A percentile compares a stretch with the other conserved stretches of the same genome.
Conservation (phyloP, 30 jellyfish, hydroid and myxozoan genomes). For the Chrysaora quinquecirrha region DNA sequence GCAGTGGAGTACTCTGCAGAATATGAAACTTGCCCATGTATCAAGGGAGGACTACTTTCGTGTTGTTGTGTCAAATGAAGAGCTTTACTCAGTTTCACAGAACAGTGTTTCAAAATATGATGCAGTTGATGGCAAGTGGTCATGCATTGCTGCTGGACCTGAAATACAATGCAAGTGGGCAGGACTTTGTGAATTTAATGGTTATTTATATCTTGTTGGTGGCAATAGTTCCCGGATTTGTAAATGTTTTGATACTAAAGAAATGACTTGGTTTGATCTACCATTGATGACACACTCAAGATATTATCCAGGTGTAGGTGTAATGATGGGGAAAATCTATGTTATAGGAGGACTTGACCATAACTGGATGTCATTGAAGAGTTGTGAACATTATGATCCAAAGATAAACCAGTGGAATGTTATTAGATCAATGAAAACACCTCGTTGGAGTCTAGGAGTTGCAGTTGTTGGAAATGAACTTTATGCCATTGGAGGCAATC, state of each 20-base stretch:
- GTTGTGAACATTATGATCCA: constrained; percentile 92
- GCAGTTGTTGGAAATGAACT: constrained; percentile 76
- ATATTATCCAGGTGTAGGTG: constrained; percentile 96
- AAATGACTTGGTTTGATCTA: constrained; percentile 72
- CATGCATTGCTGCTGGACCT: constrained; percentile 88
- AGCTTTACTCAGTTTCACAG: constrained; percentile 81
- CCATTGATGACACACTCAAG: constrained; percentile 81
- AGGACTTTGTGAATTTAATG: constrained; percentile 83
- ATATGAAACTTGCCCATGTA: constrained; percentile 85
- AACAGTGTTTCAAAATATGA: constrained; percentile 83
- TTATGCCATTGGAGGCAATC: constrained; percentile 98
- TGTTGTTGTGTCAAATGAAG: constrained; percentile 91
- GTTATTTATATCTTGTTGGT: constrained; percentile 81
- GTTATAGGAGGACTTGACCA: constrained; percentile 95
- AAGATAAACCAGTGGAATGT: constrained; percentile 67
- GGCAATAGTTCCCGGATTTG: constrained; percentile 86
- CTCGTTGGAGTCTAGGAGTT: constrained; percentile 97
- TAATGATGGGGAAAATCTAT: constrained; percentile 80
- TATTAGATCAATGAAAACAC: constrained; percentile 70
- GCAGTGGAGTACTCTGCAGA: constrained; percentile 85
- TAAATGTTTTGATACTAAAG: constrained; percentile 77
- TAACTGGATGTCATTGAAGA: constrained; percentile 82
- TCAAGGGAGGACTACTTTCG: constrained; percentile 89
- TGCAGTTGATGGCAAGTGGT: constrained; percentile 88
- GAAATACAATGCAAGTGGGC: constrained; percentile 99